Evolutionary conservation across 2,113 vertebrate species (phyloP), one percentile per base, ranked within the genome.

Genomic region (Turnix velox): DNA sequence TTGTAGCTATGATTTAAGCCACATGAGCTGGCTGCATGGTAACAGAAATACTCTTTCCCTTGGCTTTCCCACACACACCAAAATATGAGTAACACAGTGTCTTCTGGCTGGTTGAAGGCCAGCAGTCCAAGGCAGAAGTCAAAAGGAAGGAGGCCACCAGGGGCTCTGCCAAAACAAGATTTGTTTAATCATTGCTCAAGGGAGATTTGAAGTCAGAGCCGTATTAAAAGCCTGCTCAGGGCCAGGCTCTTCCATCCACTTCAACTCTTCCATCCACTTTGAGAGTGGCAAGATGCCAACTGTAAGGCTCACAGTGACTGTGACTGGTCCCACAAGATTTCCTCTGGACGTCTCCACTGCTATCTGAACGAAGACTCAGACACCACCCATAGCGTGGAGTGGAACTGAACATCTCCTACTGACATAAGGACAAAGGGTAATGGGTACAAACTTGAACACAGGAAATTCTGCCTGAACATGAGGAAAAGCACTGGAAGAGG

Each of bases 1-100:
- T 83, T 80, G 77, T 52, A 91, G 59, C 55, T 92, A 24, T 58
- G 59, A 78, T 94, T 90, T 93, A 95, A 95, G 68, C 84, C 78
- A 95, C n/a, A 85, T 87, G 46, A 96, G 42, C 33, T 94, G 63
- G 58, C 84, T 90, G 67, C 48, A 16, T 62, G 82, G 58, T 94
- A 69, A 65, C 65, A 88, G 71, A 94, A 91, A 79, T 74, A 58
- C 37, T 76, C 33, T 51, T 83, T 54, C 74, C 74, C 54, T 79
- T 0, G 0, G 24, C 59, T 88, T 88, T 75, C 77, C 67, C 51
- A 33, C 76, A 90, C 30, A 1, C 80, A n/a, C n/a, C n/a, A 67
- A 81, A 76, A 30, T 68, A 18, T 71, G 57, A 92, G 28, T 77
- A 71, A 83, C 71, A 12, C 62, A 57, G 67, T 24, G 63, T 90